Percentiles rank a stretch among this genome's conserved stretches.
Conservation (phyloP, 2,113 vertebrate genomes). For the Leptocoma aspasia region DNA sequence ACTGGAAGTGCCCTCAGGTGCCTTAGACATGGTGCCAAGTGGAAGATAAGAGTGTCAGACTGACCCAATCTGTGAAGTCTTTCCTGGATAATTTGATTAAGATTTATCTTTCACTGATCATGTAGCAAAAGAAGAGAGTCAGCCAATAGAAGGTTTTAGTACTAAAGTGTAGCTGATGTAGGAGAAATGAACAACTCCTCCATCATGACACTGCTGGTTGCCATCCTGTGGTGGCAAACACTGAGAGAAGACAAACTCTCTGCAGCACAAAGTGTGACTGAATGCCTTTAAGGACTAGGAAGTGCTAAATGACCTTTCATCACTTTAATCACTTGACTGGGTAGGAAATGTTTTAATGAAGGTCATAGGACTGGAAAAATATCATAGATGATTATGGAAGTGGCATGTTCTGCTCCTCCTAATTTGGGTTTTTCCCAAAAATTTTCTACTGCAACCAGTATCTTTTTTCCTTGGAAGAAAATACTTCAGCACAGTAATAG, state of each 20-base stretch:
- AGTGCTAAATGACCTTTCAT: conserved; percentile 53
- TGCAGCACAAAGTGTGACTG: not conserved
- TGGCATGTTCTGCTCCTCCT: not conserved
- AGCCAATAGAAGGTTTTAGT: not conserved
- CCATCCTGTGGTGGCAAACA: not conserved
- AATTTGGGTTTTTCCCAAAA: not conserved
- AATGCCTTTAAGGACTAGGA: conserved; percentile 8
- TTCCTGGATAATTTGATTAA: not conserved
- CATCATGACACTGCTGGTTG: not conserved
- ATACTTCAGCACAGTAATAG: not conserved
- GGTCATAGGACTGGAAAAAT: conserved; percentile 18
- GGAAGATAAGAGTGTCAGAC: not conserved
- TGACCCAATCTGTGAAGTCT: not conserved
- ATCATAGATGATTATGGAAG: not conserved
- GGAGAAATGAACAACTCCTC: not conserved
- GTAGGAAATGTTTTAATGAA: conserved; percentile 48
- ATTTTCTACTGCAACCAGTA: not conserved
- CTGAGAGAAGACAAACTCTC: not conserved
- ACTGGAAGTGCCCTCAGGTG: not conserved
- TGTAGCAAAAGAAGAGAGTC: not conserved
- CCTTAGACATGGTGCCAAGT: not conserved
- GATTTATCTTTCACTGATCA: not conserved
- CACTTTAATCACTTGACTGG: conserved; percentile 39
- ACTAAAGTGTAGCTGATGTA: not conserved
- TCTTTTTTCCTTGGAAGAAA: not conserved